Evolutionary conservation across 2,797 vertebrate genomes (phyloP), one percentile per base, ranked within the genome.

Genomic region (Peromyscus attwateri): DNA sequence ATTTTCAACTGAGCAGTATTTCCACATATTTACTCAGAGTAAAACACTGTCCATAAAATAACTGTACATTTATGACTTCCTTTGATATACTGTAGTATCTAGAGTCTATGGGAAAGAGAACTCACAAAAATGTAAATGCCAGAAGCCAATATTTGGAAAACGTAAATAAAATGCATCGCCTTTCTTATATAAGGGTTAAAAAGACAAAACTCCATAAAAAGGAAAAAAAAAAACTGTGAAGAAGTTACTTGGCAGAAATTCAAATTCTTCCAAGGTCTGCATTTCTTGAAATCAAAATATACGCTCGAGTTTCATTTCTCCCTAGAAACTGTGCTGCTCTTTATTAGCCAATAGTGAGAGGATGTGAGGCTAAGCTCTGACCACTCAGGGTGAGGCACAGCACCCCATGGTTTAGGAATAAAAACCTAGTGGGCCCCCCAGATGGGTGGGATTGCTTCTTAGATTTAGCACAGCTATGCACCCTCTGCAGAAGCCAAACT

Each of bases 61-160:
- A 73, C 14, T 31, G 7, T 37, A 29, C 16, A 4, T 60, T 79
- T 81, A 85, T 62, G 31, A 73, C 60, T 92, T 37, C 34, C 70
- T 92, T 95, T 94, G 34, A 71, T 94, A 91, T 77, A 27, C 23
- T 91, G 40, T 95, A 21, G n/a, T 62, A 70, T 82, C 73, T n/a
- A 29, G 76, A 21, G 57, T 40, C 11, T n/a, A 7, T 31, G 81
- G 46, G 19, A 76, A 29, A 29, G 25, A 16, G n/a, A 82, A 13
- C 52, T 88, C 43, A 40, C 1, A 10, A 77, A 34, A 37, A 64
- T 34, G 52, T 9, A 14, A 57, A 55, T 13, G 16, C 27, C 12
- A 14, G 49, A 76, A 43, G 55, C 29, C 49, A 3, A 25, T 68
- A 46, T 85, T 23, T 85, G 43, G 64, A 31, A 85, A 85, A n/a